Evolutionary conservation across 2,888 invertebrate species (phyloP).

Genomic region (Steinernema carpocapsae): DNA sequence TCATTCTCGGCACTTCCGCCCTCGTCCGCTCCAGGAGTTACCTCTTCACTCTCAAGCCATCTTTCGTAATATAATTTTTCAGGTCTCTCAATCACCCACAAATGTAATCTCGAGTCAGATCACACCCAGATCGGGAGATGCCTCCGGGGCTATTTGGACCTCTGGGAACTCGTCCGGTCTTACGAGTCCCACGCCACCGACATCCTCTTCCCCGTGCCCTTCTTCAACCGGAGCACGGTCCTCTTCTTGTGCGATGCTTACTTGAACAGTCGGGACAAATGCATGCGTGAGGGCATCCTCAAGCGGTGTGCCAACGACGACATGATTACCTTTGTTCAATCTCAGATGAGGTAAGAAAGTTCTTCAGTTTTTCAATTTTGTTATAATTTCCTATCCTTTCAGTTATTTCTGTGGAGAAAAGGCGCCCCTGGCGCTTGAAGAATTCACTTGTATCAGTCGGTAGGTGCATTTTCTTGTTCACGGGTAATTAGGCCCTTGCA

Average conservation of each 20-base stretch:
- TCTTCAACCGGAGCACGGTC: constrained; percentile 25
- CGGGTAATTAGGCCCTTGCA: neutral
- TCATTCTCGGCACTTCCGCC: neutral
- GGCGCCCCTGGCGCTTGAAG: neutral
- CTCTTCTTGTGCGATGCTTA: constrained; percentile 36
- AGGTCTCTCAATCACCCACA: constrained; percentile 13
- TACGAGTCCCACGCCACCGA: constrained; percentile 29
- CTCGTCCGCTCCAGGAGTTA: neutral
- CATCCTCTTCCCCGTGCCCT: constrained; percentile 35
- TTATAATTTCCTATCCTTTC: no score
- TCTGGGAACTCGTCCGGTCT: constrained; percentile 35
- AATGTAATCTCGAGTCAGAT: constrained; percentile 26
- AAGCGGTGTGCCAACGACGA: constrained; percentile 6
- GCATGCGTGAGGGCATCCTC: constrained; percentile 28
- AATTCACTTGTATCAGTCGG: constrained; percentile 30
- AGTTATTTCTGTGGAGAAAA: constrained; percentile 37
- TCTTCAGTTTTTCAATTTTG: no score
- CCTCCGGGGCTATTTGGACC: constrained; percentile 36
- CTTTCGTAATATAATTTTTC: neutral
- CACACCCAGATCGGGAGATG: constrained; percentile 28
- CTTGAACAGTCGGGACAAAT: constrained; percentile 6
- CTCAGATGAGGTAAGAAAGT: constrained; percentile 38
- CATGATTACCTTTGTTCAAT: constrained; percentile 34
- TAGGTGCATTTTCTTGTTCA: neutral
- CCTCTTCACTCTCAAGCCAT: neutral